Conservation (phyloP, 2,797 vertebrate species). For the Pipistrellus kuhlii region DNA sequence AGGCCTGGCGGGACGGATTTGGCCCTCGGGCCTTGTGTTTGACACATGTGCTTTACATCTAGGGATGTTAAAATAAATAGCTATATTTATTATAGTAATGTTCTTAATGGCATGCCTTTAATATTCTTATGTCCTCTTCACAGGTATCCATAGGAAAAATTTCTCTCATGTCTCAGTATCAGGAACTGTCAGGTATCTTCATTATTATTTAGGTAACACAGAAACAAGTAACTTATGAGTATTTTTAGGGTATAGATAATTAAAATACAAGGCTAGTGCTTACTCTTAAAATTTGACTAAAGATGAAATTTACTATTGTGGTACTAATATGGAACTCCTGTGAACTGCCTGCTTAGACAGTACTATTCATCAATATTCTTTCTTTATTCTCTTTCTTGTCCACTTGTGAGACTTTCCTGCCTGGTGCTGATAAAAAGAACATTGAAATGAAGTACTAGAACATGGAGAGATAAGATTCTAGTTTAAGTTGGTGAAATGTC, state of each 20-base stretch:
- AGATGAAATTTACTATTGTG: not conserved
- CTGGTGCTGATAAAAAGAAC: not conserved
- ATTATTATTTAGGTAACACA: not conserved
- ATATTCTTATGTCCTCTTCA: not conserved
- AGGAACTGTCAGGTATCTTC: not conserved
- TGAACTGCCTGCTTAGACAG: not conserved
- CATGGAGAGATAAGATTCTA: not conserved
- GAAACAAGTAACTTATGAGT: not conserved
- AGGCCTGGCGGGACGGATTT: too few relatives aligned
- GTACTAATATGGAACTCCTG: not conserved
- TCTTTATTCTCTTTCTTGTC: slow-evolving; percentile 35
- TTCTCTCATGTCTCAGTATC: not conserved
- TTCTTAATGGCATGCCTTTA: not conserved
- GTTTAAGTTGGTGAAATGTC: not conserved
- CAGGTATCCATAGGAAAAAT: not conserved
- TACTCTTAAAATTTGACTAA: not conserved
- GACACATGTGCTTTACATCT: not conserved
- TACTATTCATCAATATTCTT: not conserved
- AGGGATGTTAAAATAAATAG: not conserved
- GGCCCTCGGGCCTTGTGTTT: too few relatives aligned
- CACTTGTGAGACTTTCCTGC: slow-evolving; percentile 20
- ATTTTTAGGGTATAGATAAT: not conserved
- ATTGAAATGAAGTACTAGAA: not conserved
- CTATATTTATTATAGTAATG: not conserved
- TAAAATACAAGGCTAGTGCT: not conserved